Evolutionary conservation across 2,113 vertebrate genomes (phyloP).

Genomic region (Calidris pygmaea): DNA sequence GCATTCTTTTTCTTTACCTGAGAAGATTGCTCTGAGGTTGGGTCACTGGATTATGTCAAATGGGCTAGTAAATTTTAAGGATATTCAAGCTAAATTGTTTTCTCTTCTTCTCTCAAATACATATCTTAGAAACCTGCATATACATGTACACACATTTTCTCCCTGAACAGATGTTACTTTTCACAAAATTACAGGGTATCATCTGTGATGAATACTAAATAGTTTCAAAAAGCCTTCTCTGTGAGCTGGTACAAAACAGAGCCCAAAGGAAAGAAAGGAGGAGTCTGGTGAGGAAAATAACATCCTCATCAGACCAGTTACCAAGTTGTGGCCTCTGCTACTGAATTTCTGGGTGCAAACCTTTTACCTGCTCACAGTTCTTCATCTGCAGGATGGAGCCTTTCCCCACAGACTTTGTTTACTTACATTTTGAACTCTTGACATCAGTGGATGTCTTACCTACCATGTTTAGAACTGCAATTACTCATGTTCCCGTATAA

Average conservation of each 20-base stretch:
- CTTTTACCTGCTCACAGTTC: background rate
- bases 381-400: background rate
- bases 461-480: background rate
- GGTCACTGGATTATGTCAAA: background rate
- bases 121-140: background rate
- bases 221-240: background rate
- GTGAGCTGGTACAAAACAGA: background rate
- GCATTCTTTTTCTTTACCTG: background rate
- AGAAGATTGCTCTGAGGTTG: background rate
- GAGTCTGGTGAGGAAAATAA: background rate
- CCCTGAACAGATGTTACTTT: conserved; percentile 26
- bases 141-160: background rate
- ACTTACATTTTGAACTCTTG: background rate
- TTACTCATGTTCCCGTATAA: background rate
- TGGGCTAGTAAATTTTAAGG: background rate
- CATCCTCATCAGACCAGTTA: background rate
- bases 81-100: background rate
- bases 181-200: conserved; percentile 11
- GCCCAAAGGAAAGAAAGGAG: background rate
- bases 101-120: background rate
- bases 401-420: background rate
- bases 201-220: conserved; percentile 11
- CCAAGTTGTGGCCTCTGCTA: background rate
- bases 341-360: background rate
- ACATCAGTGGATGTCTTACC: background rate